These are phyloP conservation scores for Eublepharis macularius DNA, from an alignment of 2,113 vertebrate genomes.

Conservation along the genomic window DNA sequence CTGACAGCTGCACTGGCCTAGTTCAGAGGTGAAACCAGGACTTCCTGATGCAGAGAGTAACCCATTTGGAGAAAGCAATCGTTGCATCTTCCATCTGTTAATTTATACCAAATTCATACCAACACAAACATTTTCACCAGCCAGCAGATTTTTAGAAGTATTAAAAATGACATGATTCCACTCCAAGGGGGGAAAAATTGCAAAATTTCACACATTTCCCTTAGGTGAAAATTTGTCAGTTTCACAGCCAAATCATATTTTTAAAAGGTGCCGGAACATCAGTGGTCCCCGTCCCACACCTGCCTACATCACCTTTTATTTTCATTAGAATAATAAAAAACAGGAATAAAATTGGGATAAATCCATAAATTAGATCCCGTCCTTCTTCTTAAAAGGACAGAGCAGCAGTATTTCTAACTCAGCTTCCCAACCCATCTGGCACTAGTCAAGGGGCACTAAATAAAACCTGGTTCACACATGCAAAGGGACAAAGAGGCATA, in stretches of 20 bases:
- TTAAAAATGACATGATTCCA: conserved; percentile 58
- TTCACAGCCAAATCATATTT: conserved; percentile 48
- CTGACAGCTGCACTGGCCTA: not conserved
- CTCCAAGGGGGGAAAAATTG: conserved; percentile 37
- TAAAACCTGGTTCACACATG: too few relatives aligned
- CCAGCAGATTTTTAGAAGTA: conserved; percentile 54
- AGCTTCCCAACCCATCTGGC: not conserved
- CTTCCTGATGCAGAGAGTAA: not conserved
- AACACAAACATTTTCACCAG: conserved; percentile 15
- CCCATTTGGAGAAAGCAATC: not conserved
- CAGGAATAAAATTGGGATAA: not conserved
- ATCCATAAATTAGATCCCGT: not conserved
- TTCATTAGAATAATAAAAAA: conserved; percentile 29
- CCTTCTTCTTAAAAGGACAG: not conserved
- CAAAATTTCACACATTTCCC: conserved; percentile 68
- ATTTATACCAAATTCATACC: conserved; percentile 54
- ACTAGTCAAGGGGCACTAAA: too few relatives aligned
- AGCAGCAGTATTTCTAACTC: not conserved
- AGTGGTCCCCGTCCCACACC: conserved; percentile 14
- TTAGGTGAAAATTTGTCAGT: conserved; percentile 71
- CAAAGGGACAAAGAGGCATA: too few relatives aligned
- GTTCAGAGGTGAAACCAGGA: not conserved
- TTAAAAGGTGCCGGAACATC: conserved; percentile 23
- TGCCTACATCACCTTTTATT: conserved; percentile 35
- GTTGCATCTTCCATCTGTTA: conserved; percentile 19